Percentiles rank a stretch among this genome's conserved stretches.
These are phyloP conservation scores for Syndactyla subalaris DNA, from an alignment of 2,797 vertebrate genomes.

Conservation along the genomic window DNA sequence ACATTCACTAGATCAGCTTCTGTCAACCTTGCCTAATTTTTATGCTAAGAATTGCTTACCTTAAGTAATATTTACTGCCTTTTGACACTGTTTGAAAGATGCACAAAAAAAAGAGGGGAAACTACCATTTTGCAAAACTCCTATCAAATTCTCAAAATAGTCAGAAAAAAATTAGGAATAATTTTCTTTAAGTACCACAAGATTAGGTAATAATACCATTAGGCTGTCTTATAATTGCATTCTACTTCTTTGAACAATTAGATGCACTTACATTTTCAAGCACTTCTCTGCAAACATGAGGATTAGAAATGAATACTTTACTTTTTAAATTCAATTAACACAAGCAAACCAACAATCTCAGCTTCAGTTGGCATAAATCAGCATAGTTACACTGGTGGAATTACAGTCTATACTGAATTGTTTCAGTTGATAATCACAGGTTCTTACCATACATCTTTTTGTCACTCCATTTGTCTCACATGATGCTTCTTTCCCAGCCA, in stretches of 20 bases:
- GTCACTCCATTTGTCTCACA: neutral
- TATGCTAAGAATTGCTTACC: neutral
- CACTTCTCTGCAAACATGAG: neutral
- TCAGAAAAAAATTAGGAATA: neutral
- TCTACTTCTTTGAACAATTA: constrained; percentile 9
- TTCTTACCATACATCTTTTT: neutral
- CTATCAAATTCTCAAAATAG: neutral
- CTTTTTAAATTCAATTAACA: constrained; percentile 27
- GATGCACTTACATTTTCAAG: neutral
- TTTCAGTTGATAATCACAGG: neutral
- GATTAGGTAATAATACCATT: constrained; percentile 17
- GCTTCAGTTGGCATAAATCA: neutral
- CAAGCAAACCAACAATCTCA: neutral
- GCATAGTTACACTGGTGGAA: neutral
- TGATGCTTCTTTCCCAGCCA: neutral
- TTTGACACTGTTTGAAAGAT: neutral
- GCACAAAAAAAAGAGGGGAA: neutral
- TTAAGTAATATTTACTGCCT: neutral
- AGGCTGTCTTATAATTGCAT: neutral
- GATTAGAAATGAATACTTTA: constrained; percentile 8
- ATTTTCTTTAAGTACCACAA: constrained; percentile 10
- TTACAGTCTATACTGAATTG: neutral
- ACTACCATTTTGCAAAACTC: neutral
- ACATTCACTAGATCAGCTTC: neutral
- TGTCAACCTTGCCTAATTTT: neutral